Evolutionary conservation across 2,113 vertebrate species (phyloP).

Genomic region (Uria lomvia): DNA sequence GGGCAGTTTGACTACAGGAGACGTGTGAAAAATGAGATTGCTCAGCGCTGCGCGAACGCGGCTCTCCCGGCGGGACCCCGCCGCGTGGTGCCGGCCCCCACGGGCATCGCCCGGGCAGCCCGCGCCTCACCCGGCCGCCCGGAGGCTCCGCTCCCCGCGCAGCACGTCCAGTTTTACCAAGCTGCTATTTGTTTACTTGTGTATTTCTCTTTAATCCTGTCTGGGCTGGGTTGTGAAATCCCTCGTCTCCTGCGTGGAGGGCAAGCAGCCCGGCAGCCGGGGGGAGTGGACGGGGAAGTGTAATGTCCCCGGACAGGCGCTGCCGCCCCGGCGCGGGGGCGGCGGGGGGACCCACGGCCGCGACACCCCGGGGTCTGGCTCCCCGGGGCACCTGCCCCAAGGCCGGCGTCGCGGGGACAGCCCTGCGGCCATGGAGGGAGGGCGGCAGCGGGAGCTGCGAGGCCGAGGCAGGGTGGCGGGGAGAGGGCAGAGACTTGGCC

Average conservation of each 20-base stretch:
- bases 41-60: neutral
- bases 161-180: constrained; percentile 14
- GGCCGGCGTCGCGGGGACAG: accelerated
- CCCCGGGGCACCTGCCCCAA: neutral
- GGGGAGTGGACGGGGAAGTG: constrained; percentile 31
- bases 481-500: neutral
- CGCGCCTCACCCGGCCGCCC: neutral
- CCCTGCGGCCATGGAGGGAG: neutral
- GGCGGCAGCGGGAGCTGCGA: accelerated
- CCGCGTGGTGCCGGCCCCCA: neutral
- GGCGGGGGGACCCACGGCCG: neutral
- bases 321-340: neutral
- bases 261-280: constrained; percentile 50
- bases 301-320: neutral
- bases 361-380: accelerated
- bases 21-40: constrained; percentile 71
- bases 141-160: neutral
- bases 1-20: constrained; percentile 65
- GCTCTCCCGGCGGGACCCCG: constrained; percentile 4
- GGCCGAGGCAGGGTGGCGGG: neutral
- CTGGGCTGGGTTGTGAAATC: constrained; percentile 70
- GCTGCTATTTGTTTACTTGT: constrained; percentile 60
- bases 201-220: constrained; percentile 60
- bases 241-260: constrained; percentile 57
- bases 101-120: neutral